Conservation (phyloP, 2,113 vertebrate species). For the Oostethus manadensis region DNA sequence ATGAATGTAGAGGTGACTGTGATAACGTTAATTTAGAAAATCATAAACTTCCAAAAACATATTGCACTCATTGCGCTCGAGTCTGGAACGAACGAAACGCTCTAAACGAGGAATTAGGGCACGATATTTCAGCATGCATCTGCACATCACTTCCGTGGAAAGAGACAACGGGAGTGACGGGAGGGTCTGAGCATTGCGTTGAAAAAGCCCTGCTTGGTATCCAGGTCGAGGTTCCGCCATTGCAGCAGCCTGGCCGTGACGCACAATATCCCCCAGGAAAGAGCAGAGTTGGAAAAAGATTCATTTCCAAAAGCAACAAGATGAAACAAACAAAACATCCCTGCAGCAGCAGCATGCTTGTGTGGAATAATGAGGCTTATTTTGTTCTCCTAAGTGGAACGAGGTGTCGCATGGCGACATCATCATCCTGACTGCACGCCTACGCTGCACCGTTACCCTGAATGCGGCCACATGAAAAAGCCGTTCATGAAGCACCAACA, state of each 20-base stretch:
- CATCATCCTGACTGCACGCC: slow-evolving; percentile 35
- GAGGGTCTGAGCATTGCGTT: too few relatives aligned
- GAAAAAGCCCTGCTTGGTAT: too few relatives aligned
- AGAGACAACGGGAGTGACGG: too few relatives aligned
- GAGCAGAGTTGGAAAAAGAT: slow-evolving; percentile 18
- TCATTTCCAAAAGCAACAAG: slow-evolving; percentile 5
- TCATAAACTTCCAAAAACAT: too few relatives aligned
- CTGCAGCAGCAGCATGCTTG: slow-evolving; percentile 7
- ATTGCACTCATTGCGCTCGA: too few relatives aligned
- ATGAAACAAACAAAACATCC: slow-evolving; percentile 1
- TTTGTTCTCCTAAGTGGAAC: slow-evolving; percentile 24
- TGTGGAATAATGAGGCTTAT: slow-evolving; percentile 37
- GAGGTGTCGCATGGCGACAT: slow-evolving; percentile 35
- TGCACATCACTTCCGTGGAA: too few relatives aligned
- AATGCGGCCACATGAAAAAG: slow-evolving; percentile 38
- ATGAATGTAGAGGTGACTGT: too few relatives aligned
- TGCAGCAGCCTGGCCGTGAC: slow-evolving; percentile 10
- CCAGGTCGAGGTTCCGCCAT: too few relatives aligned
- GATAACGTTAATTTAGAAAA: too few relatives aligned
- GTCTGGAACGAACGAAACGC: too few relatives aligned
- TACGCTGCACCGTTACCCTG: slow-evolving; percentile 14
- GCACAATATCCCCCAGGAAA: slow-evolving; percentile 11
- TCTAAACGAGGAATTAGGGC: too few relatives aligned
- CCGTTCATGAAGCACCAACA: slow-evolving; percentile 32
- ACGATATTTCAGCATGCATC: too few relatives aligned